A percentile compares a stretch with the other conserved stretches of the same genome.
These are phyloP conservation scores for Hippocampus mohnikei DNA, from an alignment of 2,113 vertebrate genomes.

Conservation along the genomic window DNA sequence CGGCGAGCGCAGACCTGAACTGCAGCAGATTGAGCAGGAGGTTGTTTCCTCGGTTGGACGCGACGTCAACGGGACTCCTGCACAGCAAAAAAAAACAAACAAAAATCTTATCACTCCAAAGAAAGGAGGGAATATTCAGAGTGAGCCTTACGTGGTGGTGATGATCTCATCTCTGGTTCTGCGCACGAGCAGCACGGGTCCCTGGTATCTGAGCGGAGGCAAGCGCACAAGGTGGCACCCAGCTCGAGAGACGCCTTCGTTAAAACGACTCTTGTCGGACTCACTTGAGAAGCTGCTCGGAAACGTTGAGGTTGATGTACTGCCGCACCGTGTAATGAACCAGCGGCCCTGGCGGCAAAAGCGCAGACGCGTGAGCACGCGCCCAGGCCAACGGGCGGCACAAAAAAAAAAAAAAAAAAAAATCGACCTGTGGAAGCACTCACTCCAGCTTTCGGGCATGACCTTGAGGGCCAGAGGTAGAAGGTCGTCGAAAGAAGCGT, in stretches of 20 bases:
- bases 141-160: slow-evolving; percentile 80
- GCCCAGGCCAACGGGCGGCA: too few relatives aligned
- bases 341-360: slow-evolving; percentile 70
- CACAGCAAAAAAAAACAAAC: background rate
- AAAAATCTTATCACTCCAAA: too few relatives aligned
- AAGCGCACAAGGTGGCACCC: background rate
- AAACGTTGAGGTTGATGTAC: slow-evolving; percentile 88
- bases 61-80: slow-evolving; percentile 83
- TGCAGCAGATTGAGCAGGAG: slow-evolving; percentile 83
- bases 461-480: slow-evolving; percentile 88
- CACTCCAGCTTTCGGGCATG: slow-evolving; percentile 92
- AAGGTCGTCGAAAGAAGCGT: slow-evolving; percentile 89
- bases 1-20: slow-evolving; percentile 70
- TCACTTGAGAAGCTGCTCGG: slow-evolving; percentile 88
- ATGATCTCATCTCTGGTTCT: slow-evolving; percentile 92
- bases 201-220: slow-evolving; percentile 77
- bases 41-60: slow-evolving; percentile 87
- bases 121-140: too few relatives aligned
- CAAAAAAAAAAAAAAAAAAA: too few relatives aligned
- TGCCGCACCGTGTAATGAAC: slow-evolving; percentile 86
- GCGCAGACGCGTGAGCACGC: background rate
- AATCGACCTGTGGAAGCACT: slow-evolving; percentile 54
- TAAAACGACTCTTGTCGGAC: background rate
- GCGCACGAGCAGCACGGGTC: slow-evolving; percentile 84
- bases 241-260: background rate